A percentile compares a stretch with the other conserved stretches of the same genome.
These are phyloP conservation scores for Triplophysa tibetana DNA, from an alignment of 2,113 vertebrate genomes.

Conservation along the genomic window DNA sequence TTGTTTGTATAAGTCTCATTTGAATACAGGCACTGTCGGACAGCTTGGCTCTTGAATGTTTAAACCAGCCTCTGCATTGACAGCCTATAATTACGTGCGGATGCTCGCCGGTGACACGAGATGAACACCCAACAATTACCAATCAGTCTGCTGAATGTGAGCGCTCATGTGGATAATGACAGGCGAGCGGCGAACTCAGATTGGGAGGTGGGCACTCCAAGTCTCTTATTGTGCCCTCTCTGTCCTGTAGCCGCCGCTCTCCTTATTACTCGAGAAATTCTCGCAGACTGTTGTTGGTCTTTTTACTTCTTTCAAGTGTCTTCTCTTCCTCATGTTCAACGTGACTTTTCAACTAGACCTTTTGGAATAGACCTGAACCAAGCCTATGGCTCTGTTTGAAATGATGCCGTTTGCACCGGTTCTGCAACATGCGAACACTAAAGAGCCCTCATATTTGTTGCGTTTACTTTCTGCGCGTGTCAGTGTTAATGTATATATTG, in stretches of 20 bases:
- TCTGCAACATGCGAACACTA: too few species aligned
- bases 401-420: too few species aligned
- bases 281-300: background rate
- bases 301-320: background rate
- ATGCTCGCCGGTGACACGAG: constrained; percentile 35
- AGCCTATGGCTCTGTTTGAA: background rate
- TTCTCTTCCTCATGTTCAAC: background rate
- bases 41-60: constrained; percentile 22
- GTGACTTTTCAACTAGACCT: background rate
- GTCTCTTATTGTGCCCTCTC: background rate
- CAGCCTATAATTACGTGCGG: constrained; percentile 49
- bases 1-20: constrained; percentile 35
- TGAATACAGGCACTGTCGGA: constrained; percentile 35
- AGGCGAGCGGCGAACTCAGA: constrained; percentile 57
- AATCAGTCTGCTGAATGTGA: constrained; percentile 47
- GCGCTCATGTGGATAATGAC: constrained; percentile 53
- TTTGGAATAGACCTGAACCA: background rate
- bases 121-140: constrained; percentile 54
- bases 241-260: background rate
- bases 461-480: constrained; percentile 10
- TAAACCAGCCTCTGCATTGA: constrained; percentile 59
- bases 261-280: background rate
- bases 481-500: background rate
- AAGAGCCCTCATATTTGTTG: background rate
- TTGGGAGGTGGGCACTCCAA: constrained; percentile 54